Base-by-base conservation (phyloP, 1,140 invertebrate genomes). In the Pissodes strobi region DNA sequence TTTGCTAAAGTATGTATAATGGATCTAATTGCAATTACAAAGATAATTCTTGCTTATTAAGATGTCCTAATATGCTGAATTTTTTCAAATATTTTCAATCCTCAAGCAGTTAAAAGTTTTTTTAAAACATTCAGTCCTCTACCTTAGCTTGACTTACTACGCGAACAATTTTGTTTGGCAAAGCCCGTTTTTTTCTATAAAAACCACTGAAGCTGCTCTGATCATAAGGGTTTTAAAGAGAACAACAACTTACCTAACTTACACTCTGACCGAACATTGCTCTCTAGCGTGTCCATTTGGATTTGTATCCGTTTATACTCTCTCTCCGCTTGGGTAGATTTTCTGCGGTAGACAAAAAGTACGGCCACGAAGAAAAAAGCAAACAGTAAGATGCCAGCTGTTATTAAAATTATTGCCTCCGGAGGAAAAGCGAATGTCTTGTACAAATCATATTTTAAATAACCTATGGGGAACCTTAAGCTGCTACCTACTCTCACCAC, bases 251-350 rank as follows among this genome's bases (percentile, higher is more conserved):
- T 76, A 89, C 88, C 86, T 83, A 97, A 91, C 81, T 98, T 98
- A 77, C 97, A 99, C 79, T 99, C 97, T 70, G 95, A 92, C 46
- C 97, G 85, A 0, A 99, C 96, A 78, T 97, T 98, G 74, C 94
- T 97, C 78, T 99, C 97, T 39, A 99, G 81, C n/a, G 95, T 98
- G 70, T 99, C 97, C 92, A 99, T 97, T 80, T 99, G 96, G 71
- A 98, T 95, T 80, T 99, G 96, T 77, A 99, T 97, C 23, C 96
- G 86, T 78, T 96, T 97, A 78, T 97, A 98, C 77, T 97, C 95
- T 37, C 95, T 81, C 78, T 98, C 94, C 0, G 95, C 94, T 79
- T 97, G 93, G 1, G 94, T 97, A 45, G 92, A 95, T 80, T 96
- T 94, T 45, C 95, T 83, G 65, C 94, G 82, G 75, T 95, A 96